These are phyloP conservation scores for Gallinago undulata DNA, from an alignment of 2,113 vertebrate species.

Conservation along the genomic window DNA sequence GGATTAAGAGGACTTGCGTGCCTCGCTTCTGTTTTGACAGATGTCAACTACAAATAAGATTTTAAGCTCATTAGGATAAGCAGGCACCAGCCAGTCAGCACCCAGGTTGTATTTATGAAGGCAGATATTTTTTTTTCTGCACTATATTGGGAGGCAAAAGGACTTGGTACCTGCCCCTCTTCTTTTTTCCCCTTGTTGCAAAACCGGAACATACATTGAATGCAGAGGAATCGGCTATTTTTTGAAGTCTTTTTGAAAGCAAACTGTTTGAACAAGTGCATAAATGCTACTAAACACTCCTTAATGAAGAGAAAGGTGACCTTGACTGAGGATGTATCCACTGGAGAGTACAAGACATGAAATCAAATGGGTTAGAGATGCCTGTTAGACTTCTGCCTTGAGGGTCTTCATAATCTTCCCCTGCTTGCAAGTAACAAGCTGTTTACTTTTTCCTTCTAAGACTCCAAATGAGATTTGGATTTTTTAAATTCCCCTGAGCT, in stretches of 20 bases:
- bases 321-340: neutral
- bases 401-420: neutral
- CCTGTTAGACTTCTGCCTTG: neutral
- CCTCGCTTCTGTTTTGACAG: conserved; percentile 78
- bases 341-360: neutral
- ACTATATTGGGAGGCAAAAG: conserved; percentile 42
- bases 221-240: neutral
- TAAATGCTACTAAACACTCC: neutral
- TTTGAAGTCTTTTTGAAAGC: conserved; percentile 25
- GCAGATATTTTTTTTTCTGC: conserved; percentile 37
- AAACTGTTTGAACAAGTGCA: neutral
- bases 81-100: conserved; percentile 72
- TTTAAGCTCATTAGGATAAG: conserved; percentile 92
- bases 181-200: neutral
- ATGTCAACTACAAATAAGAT: conserved; percentile 79
- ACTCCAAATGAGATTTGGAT: neutral
- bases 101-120: conserved; percentile 38
- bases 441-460: neutral
- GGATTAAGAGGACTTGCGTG: conserved; percentile 75
- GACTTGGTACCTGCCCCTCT: neutral
- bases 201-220: neutral
- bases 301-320: conserved; percentile 34
- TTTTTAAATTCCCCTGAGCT: neutral
- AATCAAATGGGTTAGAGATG: neutral
- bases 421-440: neutral